Percentiles rank a stretch among this genome's conserved stretches.
Evolutionary conservation across 2,888 invertebrate species (phyloP).

Genomic region (Gasteruption jaculator): DNA sequence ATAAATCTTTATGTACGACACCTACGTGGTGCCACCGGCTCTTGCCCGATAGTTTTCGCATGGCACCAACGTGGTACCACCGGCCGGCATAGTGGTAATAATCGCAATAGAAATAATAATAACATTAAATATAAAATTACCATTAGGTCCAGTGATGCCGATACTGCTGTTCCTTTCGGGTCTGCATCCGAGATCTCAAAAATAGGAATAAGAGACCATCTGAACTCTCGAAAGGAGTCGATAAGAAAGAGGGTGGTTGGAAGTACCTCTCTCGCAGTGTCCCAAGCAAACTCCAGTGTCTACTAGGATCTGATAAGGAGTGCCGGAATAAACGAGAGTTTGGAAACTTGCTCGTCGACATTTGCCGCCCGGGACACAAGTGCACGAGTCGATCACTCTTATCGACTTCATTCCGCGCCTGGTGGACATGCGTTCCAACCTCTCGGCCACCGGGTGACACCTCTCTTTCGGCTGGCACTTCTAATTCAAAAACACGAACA

Average conservation of each 20-base stretch:
- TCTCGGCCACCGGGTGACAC: conserved; percentile 43
- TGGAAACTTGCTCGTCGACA: conserved; percentile 44
- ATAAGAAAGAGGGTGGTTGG: no score
- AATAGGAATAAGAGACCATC: conserved; percentile 2
- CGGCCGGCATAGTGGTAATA: no score
- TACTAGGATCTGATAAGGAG: conserved; percentile 47
- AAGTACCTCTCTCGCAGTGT: conserved; percentile 42
- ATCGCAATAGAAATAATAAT: conserved; percentile 2
- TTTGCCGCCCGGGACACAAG: conserved; percentile 38
- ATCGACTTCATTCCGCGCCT: conserved; percentile 46
- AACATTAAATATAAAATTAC: no score
- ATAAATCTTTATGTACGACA: no score
- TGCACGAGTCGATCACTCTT: conserved; percentile 46
- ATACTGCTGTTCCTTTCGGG: conserved; percentile 46
- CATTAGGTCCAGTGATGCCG: conserved; percentile 49
- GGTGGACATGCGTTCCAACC: conserved; percentile 47
- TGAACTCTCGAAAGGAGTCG: no score
- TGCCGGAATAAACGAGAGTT: conserved; percentile 45
- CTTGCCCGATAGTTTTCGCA: no score
- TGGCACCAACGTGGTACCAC: no score
- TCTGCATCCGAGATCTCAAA: conserved; percentile 41
- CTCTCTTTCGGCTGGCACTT: conserved; percentile 40
- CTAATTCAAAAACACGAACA: conserved; percentile 25
- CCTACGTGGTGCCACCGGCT: no score
- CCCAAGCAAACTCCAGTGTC: conserved; percentile 50